These are phyloP conservation scores for Eupithecia tripunctaria DNA, from an alignment of 2,888 invertebrate species.

Conservation along the genomic window DNA sequence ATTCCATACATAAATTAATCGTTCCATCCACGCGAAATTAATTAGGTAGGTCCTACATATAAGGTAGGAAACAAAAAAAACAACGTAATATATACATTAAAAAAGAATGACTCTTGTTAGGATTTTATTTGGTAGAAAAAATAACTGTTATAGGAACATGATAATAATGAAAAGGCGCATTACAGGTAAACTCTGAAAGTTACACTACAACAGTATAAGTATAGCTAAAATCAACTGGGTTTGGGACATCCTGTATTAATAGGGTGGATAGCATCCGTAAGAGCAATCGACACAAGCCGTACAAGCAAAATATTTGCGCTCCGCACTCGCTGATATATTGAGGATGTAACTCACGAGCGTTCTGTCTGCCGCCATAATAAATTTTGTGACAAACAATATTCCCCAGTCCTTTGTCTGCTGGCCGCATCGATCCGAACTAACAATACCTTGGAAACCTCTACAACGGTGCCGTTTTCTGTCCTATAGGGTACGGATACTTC, in stretches of 20 bases:
- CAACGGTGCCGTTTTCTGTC: conserved; percentile 42
- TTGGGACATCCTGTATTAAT: conserved; percentile 4
- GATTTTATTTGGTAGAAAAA: too few relatives aligned
- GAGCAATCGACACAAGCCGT: conserved; percentile 46
- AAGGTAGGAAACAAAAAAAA: too few relatives aligned
- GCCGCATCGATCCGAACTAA: conserved; percentile 68
- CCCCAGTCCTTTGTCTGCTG: conserved; percentile 76
- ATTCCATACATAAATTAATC: background rate
- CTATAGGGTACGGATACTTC: background rate
- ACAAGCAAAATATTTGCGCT: conserved; percentile 71
- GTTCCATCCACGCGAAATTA: too few relatives aligned
- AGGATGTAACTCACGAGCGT: conserved; percentile 56
- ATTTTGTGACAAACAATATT: conserved; percentile 83
- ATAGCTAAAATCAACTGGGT: background rate
- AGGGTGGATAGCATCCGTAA: conserved; percentile 17
- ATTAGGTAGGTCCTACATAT: too few relatives aligned
- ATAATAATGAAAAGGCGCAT: too few relatives aligned
- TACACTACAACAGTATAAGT: background rate
- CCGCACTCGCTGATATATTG: conserved; percentile 66
- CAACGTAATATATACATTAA: too few relatives aligned
- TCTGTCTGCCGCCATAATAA: conserved; percentile 70
- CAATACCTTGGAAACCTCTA: conserved; percentile 60
- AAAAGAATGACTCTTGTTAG: too few relatives aligned
- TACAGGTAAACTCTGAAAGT: background rate
- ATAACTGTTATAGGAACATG: too few relatives aligned